Conservation (phyloP, 1,140 invertebrate genomes). For the Drosophila baimaii region DNA sequence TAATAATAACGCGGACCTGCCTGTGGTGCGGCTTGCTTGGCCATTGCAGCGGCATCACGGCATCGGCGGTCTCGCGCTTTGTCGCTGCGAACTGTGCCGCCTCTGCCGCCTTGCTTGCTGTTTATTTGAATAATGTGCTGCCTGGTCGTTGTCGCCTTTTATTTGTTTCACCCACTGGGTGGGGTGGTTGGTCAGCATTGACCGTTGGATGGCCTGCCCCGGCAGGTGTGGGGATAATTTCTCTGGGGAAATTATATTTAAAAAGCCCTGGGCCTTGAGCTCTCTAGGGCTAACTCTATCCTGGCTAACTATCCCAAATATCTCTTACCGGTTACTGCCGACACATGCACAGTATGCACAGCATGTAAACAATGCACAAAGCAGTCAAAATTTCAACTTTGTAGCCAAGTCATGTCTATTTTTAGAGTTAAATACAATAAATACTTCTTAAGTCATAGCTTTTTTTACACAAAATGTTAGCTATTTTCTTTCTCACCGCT, state of each 20-base stretch:
- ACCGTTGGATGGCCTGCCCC: conserved; percentile 40
- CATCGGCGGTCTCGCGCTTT: conserved; percentile 50
- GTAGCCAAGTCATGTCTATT: too few species aligned
- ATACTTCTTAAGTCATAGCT: too few species aligned
- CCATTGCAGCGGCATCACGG: conserved; percentile 46
- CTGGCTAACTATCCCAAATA: too few species aligned
- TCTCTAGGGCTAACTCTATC: not conserved
- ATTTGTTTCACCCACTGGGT: conserved; percentile 42
- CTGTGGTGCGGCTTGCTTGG: conserved; percentile 46
- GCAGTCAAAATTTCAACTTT: too few species aligned
- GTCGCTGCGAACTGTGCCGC: conserved; percentile 46
- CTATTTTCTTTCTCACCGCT: too few species aligned
- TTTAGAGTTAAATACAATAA: too few species aligned
- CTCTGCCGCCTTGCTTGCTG: conserved; percentile 39
- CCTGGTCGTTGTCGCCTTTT: conserved; percentile 70
- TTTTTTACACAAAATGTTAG: too few species aligned
- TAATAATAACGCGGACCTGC: conserved; percentile 74
- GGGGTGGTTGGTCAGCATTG: conserved; percentile 33
- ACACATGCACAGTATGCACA: too few species aligned
- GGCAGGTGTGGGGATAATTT: not conserved
- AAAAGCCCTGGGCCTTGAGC: not conserved
- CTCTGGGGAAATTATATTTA: not conserved
- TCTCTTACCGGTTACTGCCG: too few species aligned
- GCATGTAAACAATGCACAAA: too few species aligned
- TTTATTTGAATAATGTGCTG: conserved; percentile 74